These are phyloP conservation scores for Clytia hemisphaerica DNA, from an alignment of 30 jellyfish, hydroid and myxozoan genomes.

Conservation along the genomic window DNA sequence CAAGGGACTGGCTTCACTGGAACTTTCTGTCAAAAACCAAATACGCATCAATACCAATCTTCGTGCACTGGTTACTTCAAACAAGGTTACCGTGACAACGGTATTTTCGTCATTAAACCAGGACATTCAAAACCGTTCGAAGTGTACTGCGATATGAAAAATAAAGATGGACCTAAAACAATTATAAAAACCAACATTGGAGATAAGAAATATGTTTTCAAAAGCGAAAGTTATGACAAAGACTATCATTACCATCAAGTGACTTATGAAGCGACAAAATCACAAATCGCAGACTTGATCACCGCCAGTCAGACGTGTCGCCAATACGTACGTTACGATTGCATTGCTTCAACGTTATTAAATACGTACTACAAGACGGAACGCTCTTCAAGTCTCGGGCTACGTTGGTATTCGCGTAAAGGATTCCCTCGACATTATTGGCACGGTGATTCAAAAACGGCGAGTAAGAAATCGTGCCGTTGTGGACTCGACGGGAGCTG, in stretches of 20 bases:
- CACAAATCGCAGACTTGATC: slow-evolving; percentile 12
- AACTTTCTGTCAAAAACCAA: slow-evolving; percentile 1
- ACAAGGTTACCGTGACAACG: slow-evolving; percentile 12
- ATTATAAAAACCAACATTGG: background rate
- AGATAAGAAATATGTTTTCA: background rate
- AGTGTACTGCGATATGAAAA: slow-evolving; percentile 25
- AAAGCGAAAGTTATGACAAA: slow-evolving; percentile 5
- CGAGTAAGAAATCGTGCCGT: too few species aligned
- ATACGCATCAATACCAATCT: background rate
- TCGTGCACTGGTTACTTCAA: slow-evolving; percentile 18
- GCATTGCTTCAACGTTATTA: slow-evolving; percentile 23
- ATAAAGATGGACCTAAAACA: slow-evolving; percentile 15
- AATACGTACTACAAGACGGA: background rate
- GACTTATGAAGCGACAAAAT: slow-evolving; percentile 17
- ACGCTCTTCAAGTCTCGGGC: slow-evolving; percentile 8
- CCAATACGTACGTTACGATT: slow-evolving; percentile 23
- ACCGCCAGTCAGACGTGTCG: slow-evolving; percentile 12
- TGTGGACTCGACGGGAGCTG: too few species aligned
- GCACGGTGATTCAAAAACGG: slow-evolving; percentile 19
- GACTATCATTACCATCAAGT: slow-evolving; percentile 20
- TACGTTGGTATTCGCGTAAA: slow-evolving; percentile 32
- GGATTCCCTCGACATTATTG: slow-evolving; percentile 17
- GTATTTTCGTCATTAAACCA: slow-evolving; percentile 18
- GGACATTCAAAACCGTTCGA: slow-evolving; percentile 17
- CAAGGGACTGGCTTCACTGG: slow-evolving; percentile 21